Conservation (phyloP, 2,888 invertebrate genomes). For the Seira sanloemensis region DNA sequence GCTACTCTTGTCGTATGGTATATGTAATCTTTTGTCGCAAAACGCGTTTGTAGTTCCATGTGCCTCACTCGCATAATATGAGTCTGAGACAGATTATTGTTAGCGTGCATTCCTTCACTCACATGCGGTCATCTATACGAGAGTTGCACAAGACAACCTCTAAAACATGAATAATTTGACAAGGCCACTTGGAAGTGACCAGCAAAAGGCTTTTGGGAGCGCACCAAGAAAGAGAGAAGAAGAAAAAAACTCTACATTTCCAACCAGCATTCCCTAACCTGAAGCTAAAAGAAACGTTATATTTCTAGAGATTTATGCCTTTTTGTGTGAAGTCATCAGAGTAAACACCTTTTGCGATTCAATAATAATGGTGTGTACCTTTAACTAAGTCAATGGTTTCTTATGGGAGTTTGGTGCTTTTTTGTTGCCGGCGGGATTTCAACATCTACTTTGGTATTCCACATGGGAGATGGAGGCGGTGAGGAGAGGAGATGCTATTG, state of each 20-base stretch:
- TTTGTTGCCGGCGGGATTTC: constrained; percentile 43
- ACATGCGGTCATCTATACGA: neutral
- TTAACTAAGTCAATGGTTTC: neutral
- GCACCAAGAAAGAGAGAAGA: no score
- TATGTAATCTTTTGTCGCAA: neutral
- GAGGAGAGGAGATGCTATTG: constrained; percentile 30
- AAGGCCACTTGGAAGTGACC: constrained; percentile 56
- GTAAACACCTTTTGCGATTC: constrained; percentile 4
- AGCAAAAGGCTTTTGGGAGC: constrained; percentile 47
- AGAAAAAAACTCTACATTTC: no score
- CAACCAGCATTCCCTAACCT: no score
- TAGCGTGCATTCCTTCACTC: no score
- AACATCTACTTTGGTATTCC: constrained; percentile 14
- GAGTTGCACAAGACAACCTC: constrained; percentile 44
- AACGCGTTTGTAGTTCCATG: neutral
- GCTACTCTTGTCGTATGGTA: neutral
- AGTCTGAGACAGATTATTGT: no score
- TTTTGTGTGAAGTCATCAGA: constrained; percentile 4
- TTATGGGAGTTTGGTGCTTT: no score
- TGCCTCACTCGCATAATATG: no score
- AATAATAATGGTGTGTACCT: no score
- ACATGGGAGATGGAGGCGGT: constrained; percentile 46
- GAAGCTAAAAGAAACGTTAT: neutral
- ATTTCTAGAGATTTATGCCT: neutral
- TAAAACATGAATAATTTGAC: constrained; percentile 61